phyloP scores from a whole-genome alignment of 1,140 invertebrate species.

The Heliconius hermathena region DNA sequence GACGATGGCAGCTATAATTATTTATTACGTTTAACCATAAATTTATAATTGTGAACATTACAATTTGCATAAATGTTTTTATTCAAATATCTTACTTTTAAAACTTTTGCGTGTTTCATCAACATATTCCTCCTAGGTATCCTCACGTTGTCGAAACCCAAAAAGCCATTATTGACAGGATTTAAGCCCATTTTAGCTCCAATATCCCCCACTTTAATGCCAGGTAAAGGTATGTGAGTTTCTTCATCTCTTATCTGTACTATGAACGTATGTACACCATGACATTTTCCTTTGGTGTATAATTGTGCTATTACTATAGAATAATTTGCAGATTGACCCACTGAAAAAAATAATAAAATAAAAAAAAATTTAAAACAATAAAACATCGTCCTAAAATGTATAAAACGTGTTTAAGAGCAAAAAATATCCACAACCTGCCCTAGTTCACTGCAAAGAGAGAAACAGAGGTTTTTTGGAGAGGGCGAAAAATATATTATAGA shows the following conservation, averaged over 20 bases:
- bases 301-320: slow-evolving; percentile 94
- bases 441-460: too few species aligned
- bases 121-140: slow-evolving; percentile 95
- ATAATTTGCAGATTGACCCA: slow-evolving; percentile 96
- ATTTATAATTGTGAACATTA: too few species aligned
- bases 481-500: too few species aligned
- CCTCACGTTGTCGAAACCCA: slow-evolving; percentile 91
- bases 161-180: slow-evolving; percentile 94
- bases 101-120: slow-evolving; percentile 95
- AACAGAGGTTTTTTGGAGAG: too few species aligned
- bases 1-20: too few species aligned
- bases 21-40: too few species aligned
- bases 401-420: too few species aligned
- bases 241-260: slow-evolving; percentile 94
- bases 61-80: too few species aligned
- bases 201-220: slow-evolving; percentile 96
- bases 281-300: slow-evolving; percentile 90
- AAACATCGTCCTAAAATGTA: too few species aligned
- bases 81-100: slow-evolving; percentile 77
- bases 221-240: slow-evolving; percentile 92
- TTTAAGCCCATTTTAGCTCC: slow-evolving; percentile 96
- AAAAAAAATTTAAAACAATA: too few species aligned
- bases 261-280: slow-evolving; percentile 95
- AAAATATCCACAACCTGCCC: too few species aligned
- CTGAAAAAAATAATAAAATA: slow-evolving; percentile 78